Evolutionary conservation across 1,140 invertebrate species (phyloP), one percentile per base, ranked within the genome.

Genomic region (Drosophila bifasciata): DNA sequence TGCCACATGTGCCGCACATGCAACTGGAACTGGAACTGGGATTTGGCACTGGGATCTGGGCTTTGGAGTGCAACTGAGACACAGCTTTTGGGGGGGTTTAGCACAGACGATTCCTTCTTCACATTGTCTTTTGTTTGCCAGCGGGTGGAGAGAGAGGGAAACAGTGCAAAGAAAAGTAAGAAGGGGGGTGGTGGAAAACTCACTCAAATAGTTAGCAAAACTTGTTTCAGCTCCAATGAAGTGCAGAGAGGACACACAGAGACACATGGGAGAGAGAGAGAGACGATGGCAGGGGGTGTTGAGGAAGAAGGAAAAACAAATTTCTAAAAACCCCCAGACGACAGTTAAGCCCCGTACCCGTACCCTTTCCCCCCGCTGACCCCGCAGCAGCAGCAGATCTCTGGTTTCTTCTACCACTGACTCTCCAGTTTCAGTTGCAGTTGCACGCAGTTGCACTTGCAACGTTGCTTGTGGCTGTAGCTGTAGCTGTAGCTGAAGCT

Each of bases 211-310:
- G 76, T 85, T 84, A 77, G 61, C 57, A 75, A 60, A 67, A 83
- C 79, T 79, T 85, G 61, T 85, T 79, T 75, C 40, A 67, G 81
- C 78, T 85, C 59, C 81, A 84, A 83, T 84, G 80, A 85, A 79
- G 80, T 84, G 79, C 61, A 77, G 64, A 75, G 43, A 36, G 19
- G 41, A 36, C 41, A 45, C 25, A 9, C 32, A 50, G 39, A 19
- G 32, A 45, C 41, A 5, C 9, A 48, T 23, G 25, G 15, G 6
- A 21, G 19, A 49, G 48, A 68, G 48, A 68, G 19, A 44, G 28
- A 17, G 16, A 28, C 48, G 21, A 32, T 9, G 40, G 39, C 6
- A 3, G 23, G 53, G 28, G 46, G 44, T 15, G 43, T 15, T 19
- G 19, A 21, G 17, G n/a, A n/a, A n/a, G n/a, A n/a, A 28, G 50